These are phyloP conservation scores for Enteromius treurensis DNA, from an alignment of 2,797 vertebrate genomes.

Conservation along the genomic window DNA sequence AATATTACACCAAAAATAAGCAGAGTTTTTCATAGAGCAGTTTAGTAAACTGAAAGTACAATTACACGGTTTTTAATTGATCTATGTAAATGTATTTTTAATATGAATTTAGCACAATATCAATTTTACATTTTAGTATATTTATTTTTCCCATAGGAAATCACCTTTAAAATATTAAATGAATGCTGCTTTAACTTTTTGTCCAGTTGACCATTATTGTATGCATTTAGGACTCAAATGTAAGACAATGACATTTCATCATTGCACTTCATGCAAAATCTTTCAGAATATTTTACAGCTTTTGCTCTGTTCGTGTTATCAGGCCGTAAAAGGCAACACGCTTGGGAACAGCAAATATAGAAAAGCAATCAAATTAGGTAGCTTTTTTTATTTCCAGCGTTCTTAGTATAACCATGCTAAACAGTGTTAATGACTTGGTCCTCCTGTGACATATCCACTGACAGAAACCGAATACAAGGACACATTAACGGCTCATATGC, in stretches of 20 bases:
- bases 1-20: not conserved
- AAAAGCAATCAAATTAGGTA: slow-evolving; percentile 46
- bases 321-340: not conserved
- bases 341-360: slow-evolving; percentile 24
- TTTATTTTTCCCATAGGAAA: not conserved
- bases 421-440: slow-evolving; percentile 30
- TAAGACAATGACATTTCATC: not conserved
- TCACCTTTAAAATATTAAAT: not conserved
- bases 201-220: not conserved
- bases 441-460: slow-evolving; percentile 53
- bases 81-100: not conserved
- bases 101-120: not conserved
- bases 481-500: slow-evolving; percentile 42
- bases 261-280: not conserved
- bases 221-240: not conserved
- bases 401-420: slow-evolving; percentile 34
- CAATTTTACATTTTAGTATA: not conserved
- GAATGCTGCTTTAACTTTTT: not conserved
- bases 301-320: not conserved
- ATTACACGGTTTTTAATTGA: not conserved
- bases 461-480: slow-evolving; percentile 75
- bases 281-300: not conserved
- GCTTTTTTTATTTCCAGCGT: slow-evolving; percentile 32
- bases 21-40: not conserved
- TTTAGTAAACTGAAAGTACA: not conserved